Evolutionary conservation across 2,888 invertebrate genomes (phyloP).

Genomic region (Stratiomys singularior): DNA sequence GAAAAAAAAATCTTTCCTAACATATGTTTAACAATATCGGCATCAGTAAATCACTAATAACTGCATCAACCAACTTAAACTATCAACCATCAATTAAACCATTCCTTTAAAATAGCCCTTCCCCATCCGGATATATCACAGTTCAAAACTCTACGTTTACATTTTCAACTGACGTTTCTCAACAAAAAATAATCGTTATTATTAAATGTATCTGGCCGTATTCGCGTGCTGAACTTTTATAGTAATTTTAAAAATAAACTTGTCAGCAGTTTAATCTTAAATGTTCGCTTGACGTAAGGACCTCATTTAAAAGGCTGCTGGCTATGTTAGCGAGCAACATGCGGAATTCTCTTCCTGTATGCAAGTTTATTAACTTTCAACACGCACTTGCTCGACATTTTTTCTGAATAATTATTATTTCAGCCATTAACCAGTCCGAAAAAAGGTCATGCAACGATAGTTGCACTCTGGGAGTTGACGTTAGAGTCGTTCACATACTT

Average conservation of each 20-base stretch:
- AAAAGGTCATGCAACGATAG: slow-evolving; percentile 4
- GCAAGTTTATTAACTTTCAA: neutral
- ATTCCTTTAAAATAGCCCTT: too few species aligned
- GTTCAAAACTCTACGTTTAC: too few species aligned
- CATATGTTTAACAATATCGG: too few species aligned
- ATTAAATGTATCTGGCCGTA: neutral
- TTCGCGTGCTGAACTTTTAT: neutral
- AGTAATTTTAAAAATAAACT: slow-evolving; percentile 38
- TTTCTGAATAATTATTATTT: neutral
- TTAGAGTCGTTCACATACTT: neutral
- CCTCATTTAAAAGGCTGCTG: neutral
- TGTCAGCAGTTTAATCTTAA: slow-evolving; percentile 41
- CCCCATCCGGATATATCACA: too few species aligned
- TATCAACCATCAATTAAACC: too few species aligned
- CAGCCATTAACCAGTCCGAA: neutral
- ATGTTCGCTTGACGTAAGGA: slow-evolving; percentile 2
- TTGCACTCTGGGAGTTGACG: too few species aligned
- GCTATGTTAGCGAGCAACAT: neutral
- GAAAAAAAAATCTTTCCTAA: too few species aligned
- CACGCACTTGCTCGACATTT: neutral
- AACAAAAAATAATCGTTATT: slow-evolving; percentile 4
- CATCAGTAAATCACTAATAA: too few species aligned
- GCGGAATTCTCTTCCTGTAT: neutral
- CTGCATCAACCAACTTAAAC: too few species aligned
- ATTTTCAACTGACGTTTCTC: too few species aligned